phyloP scores from a whole-genome alignment of 2,113 vertebrate species.

The Leiothrix lutea region DNA sequence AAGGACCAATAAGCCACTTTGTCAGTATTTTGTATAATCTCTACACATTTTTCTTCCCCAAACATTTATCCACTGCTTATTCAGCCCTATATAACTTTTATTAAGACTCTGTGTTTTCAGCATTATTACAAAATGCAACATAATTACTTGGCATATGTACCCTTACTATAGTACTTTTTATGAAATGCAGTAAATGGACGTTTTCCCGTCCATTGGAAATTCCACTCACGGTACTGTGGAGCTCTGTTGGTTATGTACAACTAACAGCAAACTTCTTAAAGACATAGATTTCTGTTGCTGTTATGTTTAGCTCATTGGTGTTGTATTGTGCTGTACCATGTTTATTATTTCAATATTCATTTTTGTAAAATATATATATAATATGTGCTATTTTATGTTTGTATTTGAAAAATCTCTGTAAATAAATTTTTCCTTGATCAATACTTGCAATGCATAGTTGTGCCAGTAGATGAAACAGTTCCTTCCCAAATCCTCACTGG shows the following conservation, averaged over 20 bases:
- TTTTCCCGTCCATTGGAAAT: slow-evolving; percentile 39
- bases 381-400: slow-evolving; percentile 79
- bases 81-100: slow-evolving; percentile 59
- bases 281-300: slow-evolving; percentile 59
- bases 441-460: neutral
- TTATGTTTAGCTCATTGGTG: slow-evolving; percentile 67
- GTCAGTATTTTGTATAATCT: slow-evolving; percentile 74
- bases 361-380: slow-evolving; percentile 74
- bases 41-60: slow-evolving; percentile 34
- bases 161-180: slow-evolving; percentile 58
- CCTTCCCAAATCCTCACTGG: neutral
- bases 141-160: slow-evolving; percentile 65
- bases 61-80: slow-evolving; percentile 58
- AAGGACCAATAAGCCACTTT: slow-evolving; percentile 72
- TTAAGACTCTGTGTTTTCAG: slow-evolving; percentile 65
- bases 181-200: slow-evolving; percentile 44
- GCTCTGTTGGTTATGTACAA: neutral
- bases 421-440: slow-evolving; percentile 81
- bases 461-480: neutral
- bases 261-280: slow-evolving; percentile 56
- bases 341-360: slow-evolving; percentile 75
- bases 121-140: slow-evolving; percentile 66
- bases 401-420: slow-evolving; percentile 78
- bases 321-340: slow-evolving; percentile 69
- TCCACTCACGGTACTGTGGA: slow-evolving; percentile 38